phyloP scores from a whole-genome alignment of 2,888 invertebrate species.

The Perdita meconis region DNA sequence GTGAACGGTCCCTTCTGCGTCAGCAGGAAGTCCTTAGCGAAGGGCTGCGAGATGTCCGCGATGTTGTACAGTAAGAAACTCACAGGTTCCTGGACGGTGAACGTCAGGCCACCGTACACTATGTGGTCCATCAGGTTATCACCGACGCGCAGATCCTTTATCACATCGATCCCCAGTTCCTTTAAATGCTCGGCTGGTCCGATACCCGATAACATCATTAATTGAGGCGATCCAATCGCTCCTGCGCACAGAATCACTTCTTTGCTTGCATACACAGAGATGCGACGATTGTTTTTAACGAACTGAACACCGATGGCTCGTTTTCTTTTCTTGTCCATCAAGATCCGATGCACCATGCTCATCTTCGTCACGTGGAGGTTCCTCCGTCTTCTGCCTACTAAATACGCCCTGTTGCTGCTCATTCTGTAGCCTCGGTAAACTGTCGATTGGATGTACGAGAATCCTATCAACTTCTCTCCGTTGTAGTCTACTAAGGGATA shows the following conservation, averaged over 20 bases:
- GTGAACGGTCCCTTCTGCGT: slow-evolving; percentile 87
- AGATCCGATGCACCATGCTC: slow-evolving; percentile 87
- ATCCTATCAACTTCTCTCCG: slow-evolving; percentile 87
- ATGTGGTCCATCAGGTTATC: slow-evolving; percentile 90
- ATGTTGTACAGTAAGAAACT: slow-evolving; percentile 48
- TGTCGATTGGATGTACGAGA: slow-evolving; percentile 87
- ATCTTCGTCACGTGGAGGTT: slow-evolving; percentile 88
- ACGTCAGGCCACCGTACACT: slow-evolving; percentile 88
- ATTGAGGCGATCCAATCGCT: slow-evolving; percentile 87
- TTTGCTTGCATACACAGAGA: slow-evolving; percentile 87
- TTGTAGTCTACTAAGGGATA: slow-evolving; percentile 87
- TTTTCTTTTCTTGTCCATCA: slow-evolving; percentile 86
- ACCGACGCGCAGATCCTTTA: slow-evolving; percentile 88
- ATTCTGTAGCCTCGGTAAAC: slow-evolving; percentile 88
- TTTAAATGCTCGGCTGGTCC: slow-evolving; percentile 88
- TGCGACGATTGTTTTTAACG: slow-evolving; percentile 85
- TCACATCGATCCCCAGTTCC: slow-evolving; percentile 85
- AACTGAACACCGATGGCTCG: slow-evolving; percentile 87
- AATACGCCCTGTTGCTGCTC: slow-evolving; percentile 89
- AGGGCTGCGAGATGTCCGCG: slow-evolving; percentile 45
- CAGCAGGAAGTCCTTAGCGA: slow-evolving; percentile 85
- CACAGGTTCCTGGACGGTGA: slow-evolving; percentile 83
- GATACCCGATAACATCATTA: slow-evolving; percentile 92
- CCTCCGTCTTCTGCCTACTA: slow-evolving; percentile 87
- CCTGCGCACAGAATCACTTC: slow-evolving; percentile 92